Conservation (phyloP, 2,113 vertebrate species). For the Gracilinanus agilis region DNA sequence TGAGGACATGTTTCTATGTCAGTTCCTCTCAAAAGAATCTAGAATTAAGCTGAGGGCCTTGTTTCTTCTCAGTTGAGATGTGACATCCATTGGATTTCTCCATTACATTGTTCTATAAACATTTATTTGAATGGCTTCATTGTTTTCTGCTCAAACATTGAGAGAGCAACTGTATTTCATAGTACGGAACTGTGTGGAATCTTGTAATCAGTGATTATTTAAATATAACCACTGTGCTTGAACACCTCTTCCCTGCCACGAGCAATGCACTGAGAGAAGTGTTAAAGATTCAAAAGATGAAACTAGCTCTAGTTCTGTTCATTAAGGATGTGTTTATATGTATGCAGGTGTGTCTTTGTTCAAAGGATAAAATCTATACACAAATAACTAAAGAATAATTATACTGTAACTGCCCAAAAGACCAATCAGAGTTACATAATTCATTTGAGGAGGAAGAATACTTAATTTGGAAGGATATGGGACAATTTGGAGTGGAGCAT, state of each 20-base stretch:
- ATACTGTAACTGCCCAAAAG: neutral
- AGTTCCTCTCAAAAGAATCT: neutral
- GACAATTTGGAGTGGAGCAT: neutral
- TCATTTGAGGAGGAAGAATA: neutral
- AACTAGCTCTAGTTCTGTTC: neutral
- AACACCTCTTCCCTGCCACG: neutral
- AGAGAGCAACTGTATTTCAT: neutral
- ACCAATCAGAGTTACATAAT: neutral
- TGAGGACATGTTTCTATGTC: neutral
- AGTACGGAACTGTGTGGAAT: accelerated
- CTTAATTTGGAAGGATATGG: neutral
- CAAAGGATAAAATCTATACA: neutral
- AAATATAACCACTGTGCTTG: neutral
- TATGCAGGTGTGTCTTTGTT: neutral
- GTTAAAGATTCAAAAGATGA: neutral
- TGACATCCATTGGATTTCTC: neutral
- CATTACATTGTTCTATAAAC: neutral
- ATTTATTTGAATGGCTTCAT: neutral
- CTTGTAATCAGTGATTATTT: neutral
- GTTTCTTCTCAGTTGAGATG: conserved; percentile 1
- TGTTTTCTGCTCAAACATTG: conserved; percentile 32
- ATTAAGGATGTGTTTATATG: no score
- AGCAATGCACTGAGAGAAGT: neutral
- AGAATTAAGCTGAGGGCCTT: neutral
- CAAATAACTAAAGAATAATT: neutral